Conservation (phyloP, 2,797 vertebrate species). For the Bryconaethiops microstoma region DNA sequence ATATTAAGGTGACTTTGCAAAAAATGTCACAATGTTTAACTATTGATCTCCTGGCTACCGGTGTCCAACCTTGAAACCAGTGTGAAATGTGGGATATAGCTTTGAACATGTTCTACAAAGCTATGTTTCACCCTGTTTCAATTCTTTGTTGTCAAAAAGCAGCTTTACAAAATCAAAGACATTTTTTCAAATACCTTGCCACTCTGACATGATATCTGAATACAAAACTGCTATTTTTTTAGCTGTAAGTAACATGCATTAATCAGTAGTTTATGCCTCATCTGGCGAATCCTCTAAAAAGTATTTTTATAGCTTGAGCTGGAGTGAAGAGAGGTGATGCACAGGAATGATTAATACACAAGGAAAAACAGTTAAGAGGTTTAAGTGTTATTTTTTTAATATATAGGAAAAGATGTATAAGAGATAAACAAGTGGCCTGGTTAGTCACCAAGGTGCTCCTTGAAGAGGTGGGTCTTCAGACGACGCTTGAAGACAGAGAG, state of each 20-base stretch:
- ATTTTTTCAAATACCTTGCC: slow-evolving; percentile 9
- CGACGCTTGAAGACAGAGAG: no score
- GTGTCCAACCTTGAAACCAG: slow-evolving; percentile 11
- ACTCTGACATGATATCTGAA: neutral
- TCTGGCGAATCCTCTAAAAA: neutral
- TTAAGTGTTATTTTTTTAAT: no score
- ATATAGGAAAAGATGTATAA: no score
- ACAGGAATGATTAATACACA: no score
- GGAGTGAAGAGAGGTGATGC: neutral
- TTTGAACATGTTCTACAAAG: neutral
- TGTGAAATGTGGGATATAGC: neutral
- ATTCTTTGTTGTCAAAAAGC: no score
- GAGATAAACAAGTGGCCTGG: no score
- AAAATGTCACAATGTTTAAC: slow-evolving; percentile 16
- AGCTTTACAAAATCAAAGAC: no score
- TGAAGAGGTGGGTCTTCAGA: no score
- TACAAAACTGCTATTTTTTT: neutral
- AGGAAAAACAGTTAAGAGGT: no score
- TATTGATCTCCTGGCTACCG: slow-evolving; percentile 21
- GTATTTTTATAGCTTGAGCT: neutral
- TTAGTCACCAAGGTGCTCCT: no score
- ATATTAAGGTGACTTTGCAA: neutral
- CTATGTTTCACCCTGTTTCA: no score
- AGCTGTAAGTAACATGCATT: neutral
- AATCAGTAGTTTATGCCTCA: neutral